Base-by-base conservation (phyloP, 1,140 invertebrate species). In the Brachystomella parvula region DNA sequence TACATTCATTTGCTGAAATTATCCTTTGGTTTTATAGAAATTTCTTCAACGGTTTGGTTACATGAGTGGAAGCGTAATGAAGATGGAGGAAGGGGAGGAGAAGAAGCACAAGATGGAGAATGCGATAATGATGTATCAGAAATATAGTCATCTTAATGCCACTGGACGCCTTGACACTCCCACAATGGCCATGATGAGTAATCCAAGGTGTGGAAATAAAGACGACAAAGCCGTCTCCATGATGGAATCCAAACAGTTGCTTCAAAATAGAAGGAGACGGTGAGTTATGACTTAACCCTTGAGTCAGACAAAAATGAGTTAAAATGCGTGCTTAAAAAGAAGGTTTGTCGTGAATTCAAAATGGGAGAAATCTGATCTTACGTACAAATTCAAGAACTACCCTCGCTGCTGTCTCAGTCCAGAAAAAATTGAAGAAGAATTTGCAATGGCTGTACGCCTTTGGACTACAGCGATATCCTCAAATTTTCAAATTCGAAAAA, bases 301-400 rank as follows among this genome's bases (percentile, higher is more conserved):
- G n/a, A n/a, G n/a, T n/a, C n/a, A n/a, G n/a, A n/a, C n/a, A n/a
- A n/a, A n/a, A n/a, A n/a, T n/a, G n/a, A n/a, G n/a, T n/a, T n/a
- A n/a, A n/a, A n/a, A n/a, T n/a, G n/a, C n/a, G n/a, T n/a, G n/a
- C n/a, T n/a, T n/a, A n/a, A n/a, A n/a, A n/a, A n/a, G n/a, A n/a
- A 53, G 49, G 3, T 53, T 53, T 53, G 49, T 26, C 6, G 9
- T 53, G 49, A 15, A 53, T 53, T 53, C 49, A 9, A 53, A 53
- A 53, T 53, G 49, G 49, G 49, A 53, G 24, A 53, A 53, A 24
- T 6, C 49, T 17, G 15, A 17, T 15, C 24, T 53, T 12, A 53
- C 49, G 12, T 53, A 53, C 49, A 53, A 24, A 26, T 53, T 53
- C 21, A 53, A 53, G 3, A 53, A 53, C 24, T 53, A 53, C 49